Conservation (phyloP, 2,888 invertebrate species). For the Meliscaeva auricollis region DNA sequence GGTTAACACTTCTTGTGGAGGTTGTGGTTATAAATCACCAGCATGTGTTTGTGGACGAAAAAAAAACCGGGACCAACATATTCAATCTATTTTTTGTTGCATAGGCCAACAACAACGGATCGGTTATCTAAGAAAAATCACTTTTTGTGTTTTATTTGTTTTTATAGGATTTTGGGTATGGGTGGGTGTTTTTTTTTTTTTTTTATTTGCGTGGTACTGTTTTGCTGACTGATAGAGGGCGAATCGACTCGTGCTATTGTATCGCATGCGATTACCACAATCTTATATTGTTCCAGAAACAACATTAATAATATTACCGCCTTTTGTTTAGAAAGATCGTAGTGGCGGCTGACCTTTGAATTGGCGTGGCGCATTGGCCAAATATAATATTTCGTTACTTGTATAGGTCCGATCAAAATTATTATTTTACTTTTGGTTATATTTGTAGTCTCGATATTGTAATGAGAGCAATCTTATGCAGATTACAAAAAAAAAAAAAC, state of each 20-base stretch:
- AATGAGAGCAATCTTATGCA: conserved; percentile 26
- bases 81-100: conserved; percentile 19
- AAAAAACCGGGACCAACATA: conserved; percentile 33
- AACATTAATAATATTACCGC: conserved; percentile 43
- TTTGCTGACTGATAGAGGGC: conserved; percentile 56
- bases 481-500: not conserved
- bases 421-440: conserved; percentile 20
- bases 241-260: conserved; percentile 60
- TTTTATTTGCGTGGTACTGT: conserved; percentile 48
- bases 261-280: conserved; percentile 53
- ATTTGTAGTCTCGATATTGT: not conserved
- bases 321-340: conserved; percentile 26
- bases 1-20: conserved; percentile 60
- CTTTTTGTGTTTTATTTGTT: not conserved
- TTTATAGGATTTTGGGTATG: conserved; percentile 45
- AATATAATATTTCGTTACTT: conserved; percentile 31
- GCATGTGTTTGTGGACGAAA: conserved; percentile 25
- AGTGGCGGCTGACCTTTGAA: conserved; percentile 55
- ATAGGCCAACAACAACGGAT: not conserved
- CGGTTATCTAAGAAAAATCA: conserved; percentile 26
- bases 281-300: conserved; percentile 53
- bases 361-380: not conserved
- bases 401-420: conserved; percentile 30
- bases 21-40: conserved; percentile 43
- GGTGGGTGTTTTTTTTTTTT: conserved; percentile 27